Conservation (phyloP, 2,113 vertebrate genomes). For the Phasianus colchicus region DNA sequence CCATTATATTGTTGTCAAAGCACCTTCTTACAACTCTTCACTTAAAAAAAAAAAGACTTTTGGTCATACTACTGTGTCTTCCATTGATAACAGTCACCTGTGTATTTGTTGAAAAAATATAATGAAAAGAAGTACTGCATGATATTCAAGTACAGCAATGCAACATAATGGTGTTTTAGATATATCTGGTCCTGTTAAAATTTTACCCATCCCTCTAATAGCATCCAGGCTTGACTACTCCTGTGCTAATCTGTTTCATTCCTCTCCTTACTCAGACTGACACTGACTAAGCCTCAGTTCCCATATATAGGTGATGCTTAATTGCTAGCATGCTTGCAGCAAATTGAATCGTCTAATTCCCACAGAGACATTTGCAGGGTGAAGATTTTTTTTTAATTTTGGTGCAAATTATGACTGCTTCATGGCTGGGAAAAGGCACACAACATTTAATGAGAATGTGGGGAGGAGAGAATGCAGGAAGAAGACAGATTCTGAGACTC, state of each 20-base stretch:
- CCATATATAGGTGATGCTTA: neutral
- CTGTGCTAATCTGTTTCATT: neutral
- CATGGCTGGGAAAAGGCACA: neutral
- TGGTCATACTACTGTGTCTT: neutral
- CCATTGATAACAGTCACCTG: neutral
- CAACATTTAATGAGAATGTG: neutral
- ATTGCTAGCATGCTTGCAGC: neutral
- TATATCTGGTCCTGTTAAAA: neutral
- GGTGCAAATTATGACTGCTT: neutral
- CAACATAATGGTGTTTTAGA: neutral
- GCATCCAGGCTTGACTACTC: neutral
- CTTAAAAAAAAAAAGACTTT: neutral
- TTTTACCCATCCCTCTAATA: neutral
- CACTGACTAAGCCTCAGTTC: neutral
- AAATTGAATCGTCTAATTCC: neutral
- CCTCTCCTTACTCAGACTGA: neutral
- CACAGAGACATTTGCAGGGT: fast-evolving
- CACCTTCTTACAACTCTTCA: neutral
- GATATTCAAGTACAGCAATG: fast-evolving
- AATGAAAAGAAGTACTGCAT: neutral
- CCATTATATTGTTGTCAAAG: neutral
- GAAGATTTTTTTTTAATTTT: neutral
- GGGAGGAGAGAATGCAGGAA: neutral
- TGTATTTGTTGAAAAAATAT: neutral
- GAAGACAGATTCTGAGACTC: neutral